Evolutionary conservation across 2,888 invertebrate species (phyloP).

Genomic region (Megamerina dolium): DNA sequence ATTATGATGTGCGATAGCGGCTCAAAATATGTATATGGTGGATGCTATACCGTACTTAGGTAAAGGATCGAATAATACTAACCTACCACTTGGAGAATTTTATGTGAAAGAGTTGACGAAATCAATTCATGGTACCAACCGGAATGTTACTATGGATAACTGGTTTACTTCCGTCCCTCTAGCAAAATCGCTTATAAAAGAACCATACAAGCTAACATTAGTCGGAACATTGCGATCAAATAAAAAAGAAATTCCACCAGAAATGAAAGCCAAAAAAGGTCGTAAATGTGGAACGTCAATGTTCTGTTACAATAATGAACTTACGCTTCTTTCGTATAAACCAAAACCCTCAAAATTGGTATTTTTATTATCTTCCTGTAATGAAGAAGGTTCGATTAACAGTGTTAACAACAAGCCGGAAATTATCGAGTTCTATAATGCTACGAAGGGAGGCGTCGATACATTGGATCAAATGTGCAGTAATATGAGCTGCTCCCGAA

Average conservation of each 20-base stretch:
- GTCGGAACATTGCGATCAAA: slow-evolving; percentile 28
- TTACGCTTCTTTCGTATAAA: slow-evolving; percentile 5
- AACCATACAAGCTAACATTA: slow-evolving; percentile 26
- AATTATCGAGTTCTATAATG: slow-evolving; percentile 6
- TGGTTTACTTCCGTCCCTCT: slow-evolving; percentile 37
- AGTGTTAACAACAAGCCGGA: slow-evolving; percentile 4
- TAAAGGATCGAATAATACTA: slow-evolving; percentile 11
- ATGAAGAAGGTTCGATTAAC: slow-evolving; percentile 5
- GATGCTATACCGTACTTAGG: slow-evolving; percentile 21
- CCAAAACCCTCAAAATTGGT: slow-evolving; percentile 8
- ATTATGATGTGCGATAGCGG: slow-evolving; percentile 15
- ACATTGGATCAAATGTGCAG: not conserved
- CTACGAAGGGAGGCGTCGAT: slow-evolving; percentile 5
- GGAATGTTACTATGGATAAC: slow-evolving; percentile 31
- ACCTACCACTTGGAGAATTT: slow-evolving; percentile 16
- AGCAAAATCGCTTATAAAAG: slow-evolving; percentile 27
- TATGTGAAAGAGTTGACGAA: slow-evolving; percentile 17
- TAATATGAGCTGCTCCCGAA: not conserved
- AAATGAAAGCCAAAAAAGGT: slow-evolving; percentile 24
- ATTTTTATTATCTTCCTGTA: slow-evolving; percentile 6
- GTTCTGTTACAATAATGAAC: slow-evolving; percentile 13
- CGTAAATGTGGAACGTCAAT: slow-evolving; percentile 13
- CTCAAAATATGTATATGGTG: slow-evolving; percentile 21
- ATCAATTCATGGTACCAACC: slow-evolving; percentile 15
- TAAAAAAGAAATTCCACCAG: slow-evolving; percentile 12